phyloP scores from a whole-genome alignment of 2,888 invertebrate species.

The Onthophagus sagittarius region DNA sequence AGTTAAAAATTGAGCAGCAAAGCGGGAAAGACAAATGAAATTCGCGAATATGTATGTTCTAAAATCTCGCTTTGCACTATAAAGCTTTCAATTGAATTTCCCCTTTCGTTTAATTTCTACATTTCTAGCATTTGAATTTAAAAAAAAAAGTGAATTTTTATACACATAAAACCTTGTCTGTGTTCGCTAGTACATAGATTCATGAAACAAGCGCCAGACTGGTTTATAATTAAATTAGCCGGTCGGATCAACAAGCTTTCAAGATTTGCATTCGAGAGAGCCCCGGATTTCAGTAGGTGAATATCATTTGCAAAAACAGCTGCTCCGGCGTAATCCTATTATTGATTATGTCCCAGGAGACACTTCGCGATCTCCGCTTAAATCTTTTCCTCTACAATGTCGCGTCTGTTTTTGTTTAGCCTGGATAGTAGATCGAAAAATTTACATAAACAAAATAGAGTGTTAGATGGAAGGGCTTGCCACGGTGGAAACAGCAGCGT shows the following conservation, averaged over 20 bases:
- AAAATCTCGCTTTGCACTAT: not conserved
- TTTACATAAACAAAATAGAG: not conserved
- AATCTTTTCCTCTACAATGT: not conserved
- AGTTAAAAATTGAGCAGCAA: not conserved
- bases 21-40: not conserved
- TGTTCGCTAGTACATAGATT: not conserved
- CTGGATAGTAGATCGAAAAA: not conserved
- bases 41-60: not conserved
- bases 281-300: not conserved
- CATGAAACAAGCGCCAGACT: not conserved
- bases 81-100: not conserved
- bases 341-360: not conserved
- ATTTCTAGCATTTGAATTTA: not conserved
- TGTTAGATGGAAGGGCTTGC: not conserved
- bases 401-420: not conserved
- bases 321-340: not conserved
- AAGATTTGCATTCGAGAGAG: not conserved
- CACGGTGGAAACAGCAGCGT: conserved; percentile 3
- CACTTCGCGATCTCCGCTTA: not conserved
- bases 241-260: not conserved
- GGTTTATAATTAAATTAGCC: not conserved
- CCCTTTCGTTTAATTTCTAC: not conserved
- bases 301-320: not conserved
- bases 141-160: not conserved
- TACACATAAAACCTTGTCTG: not conserved